Evolutionary conservation across 1,140 invertebrate species (phyloP), one percentile per base, ranked within the genome.

Genomic region (Eubasilissa regina): DNA sequence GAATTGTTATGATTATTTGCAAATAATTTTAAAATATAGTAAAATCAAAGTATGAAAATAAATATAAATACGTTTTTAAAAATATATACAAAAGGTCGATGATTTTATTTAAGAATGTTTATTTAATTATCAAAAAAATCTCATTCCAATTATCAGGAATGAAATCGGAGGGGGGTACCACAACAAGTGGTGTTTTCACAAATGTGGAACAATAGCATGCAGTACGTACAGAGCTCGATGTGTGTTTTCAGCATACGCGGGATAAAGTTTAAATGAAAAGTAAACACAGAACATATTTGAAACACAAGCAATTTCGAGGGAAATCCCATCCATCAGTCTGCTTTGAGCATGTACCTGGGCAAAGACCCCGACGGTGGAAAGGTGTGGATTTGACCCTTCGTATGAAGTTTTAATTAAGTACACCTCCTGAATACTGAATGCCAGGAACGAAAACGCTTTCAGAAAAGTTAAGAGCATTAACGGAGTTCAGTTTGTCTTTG

Each of bases 371-470:
- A 9, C n/a, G 45, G 64, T 64, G 19, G 66, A 25, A 75, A 70
- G 56, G 79, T 77, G 75, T n/a, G 66, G 66, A 80, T 77, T 70
- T 80, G 79, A 80, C 76, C 79, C 68, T 55, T 75, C 75, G 68
- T 80, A 80, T 80, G 75, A 80, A 80, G 79, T 80, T 80, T 80
- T 80, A 80, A 80, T 80, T 80, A 80, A 80, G 79, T 77, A 80
- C 79, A 77, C 75, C 68, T 73, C 64, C 60, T 60, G 79, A 80
- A 80, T 80, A 80, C 79, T 45, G 68, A 80, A 62, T 68, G 60
- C 74, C 75, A 76, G 73, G 79, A 76, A 80, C 62, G 79, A 80
- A 80, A 77, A 60, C 79, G 79, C 79, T 80, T 73, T 77, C 75
- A 56, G 64, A 80, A 80, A 80, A 80, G 79, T 80, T 80, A 80